Evolutionary conservation across 1,140 invertebrate species (phyloP), one percentile per base, ranked within the genome.

Genomic region (Aphis craccivora): DNA sequence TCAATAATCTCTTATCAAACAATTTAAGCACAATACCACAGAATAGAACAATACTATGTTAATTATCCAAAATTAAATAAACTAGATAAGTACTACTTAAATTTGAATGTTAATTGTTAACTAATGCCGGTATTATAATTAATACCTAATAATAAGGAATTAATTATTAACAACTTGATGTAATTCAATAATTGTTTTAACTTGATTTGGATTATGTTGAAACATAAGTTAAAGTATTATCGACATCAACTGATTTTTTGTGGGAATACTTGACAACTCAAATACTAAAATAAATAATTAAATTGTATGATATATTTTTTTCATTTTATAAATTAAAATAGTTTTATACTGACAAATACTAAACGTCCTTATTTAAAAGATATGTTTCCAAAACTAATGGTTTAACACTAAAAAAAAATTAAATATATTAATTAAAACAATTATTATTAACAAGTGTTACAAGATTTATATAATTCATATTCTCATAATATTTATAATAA

Each of bases 361-460:
- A 67, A 67, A 67, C 5, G 14, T 76, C 60, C n/a, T n/a, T 76
- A n/a, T 30, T 76, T n/a, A n/a, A 76, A 14, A 76, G 60, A 76
- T 67, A 67, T 67, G 14, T 76, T 35, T 76, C 60, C 30, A 14
- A 76, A 76, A 76, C 14, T n/a, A 67, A 67, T n/a, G 11, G 11
- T 14, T 67, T n/a, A 18, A n/a, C n/a, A 18, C 30, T n/a, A 76
- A 76, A n/a, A 60, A 60, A 76, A 76, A 76, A 9, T n/a, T 67
- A 67, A n/a, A 76, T n/a, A 35, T 76, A 76, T 76, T 76, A n/a
- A 76, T n/a, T 76, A 76, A 76, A 76, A 76, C 60, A 76, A 76
- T n/a, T 76, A 76, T 76, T 76, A 76, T 76, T 76, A 76, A 76
- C 60, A 76, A 76, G 60, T 76, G 60, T 76, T 76, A 76, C 60